A percentile compares a stretch with the other conserved stretches of the same genome.
phyloP scores from a whole-genome alignment of 2,797 vertebrate genomes.

The Tadarida brasiliensis region DNA sequence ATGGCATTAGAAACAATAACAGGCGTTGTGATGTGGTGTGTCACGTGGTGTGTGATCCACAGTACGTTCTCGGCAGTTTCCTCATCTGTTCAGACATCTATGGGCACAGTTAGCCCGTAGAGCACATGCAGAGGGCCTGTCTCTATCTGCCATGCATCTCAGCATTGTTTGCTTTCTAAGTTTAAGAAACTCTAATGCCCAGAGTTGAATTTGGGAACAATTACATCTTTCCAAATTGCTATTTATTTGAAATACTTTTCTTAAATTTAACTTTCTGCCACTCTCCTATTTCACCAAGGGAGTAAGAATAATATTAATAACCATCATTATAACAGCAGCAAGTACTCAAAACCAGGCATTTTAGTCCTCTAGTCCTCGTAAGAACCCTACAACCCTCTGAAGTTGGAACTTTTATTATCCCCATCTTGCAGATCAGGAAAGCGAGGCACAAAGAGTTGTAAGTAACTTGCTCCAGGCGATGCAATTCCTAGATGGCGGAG shows the following conservation, averaged over 20 bases:
- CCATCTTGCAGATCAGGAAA: slow-evolving; percentile 41
- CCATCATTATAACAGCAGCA: not conserved
- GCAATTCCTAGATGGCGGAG: not conserved
- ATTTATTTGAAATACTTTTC: slow-evolving; percentile 10
- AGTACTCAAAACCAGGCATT: not conserved
- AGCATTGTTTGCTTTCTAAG: not conserved
- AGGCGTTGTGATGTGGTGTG: not conserved
- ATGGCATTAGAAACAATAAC: not conserved
- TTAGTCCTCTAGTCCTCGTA: not conserved
- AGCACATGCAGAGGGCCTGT: not conserved
- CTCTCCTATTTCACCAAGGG: not conserved
- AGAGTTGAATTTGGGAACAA: not conserved
- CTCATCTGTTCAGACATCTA: not conserved
- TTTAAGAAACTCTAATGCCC: not conserved
- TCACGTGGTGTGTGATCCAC: rapidly evolving
- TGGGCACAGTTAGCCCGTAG: not conserved
- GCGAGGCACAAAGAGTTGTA: not conserved
- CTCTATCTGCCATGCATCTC: not conserved
- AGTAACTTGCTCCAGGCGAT: not conserved
- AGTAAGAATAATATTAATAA: not conserved
- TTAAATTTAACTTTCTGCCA: not conserved
- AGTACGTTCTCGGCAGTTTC: not conserved
- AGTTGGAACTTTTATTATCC: not conserved
- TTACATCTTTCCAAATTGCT: not conserved
- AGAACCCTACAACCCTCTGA: not conserved